Evolutionary conservation across 2,888 invertebrate genomes (phyloP), one percentile per base, ranked within the genome.

Genomic region (Volucella bombylans): DNA sequence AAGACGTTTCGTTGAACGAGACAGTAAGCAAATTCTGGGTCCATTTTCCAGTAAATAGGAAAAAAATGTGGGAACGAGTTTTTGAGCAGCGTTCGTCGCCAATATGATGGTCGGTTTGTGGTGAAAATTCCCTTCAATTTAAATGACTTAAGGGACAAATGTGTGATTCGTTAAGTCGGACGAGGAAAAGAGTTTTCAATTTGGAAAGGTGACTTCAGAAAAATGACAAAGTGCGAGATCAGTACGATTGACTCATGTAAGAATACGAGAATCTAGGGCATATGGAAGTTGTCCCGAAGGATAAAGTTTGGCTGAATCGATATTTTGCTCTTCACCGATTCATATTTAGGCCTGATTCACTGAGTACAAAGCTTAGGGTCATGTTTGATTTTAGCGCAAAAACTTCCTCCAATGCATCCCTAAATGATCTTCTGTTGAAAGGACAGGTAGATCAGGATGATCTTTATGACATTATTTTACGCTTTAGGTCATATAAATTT

Each of bases 351-450:
- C 57, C 57, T 14, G 50, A 52, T 15, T 15, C 18, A 15, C 52
- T 41, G 1, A 62, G 67, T 10, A 67, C 78, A 1, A 65, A 65
- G 31, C 49, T 52, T 10, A 49, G 73, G n/a, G 73, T 78, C 9
- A 67, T 85, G 15, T 80, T 80, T 18, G 69, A 86, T 64, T 71
- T 15, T 11, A 77, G 77, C 11, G 54, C 55, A 12, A 67, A 76
- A 45, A 85, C 80, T 6, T 61, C 71, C 9, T 23, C 76, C 1
- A 86, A 86, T 4, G n/a, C 85, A 8, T 86, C 87, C 3, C 45
- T 88, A 6, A 89, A 89, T 61, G 87, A 87, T 2, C 47, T 78
- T n/a, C n/a, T n/a, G n/a, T n/a, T n/a, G n/a, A n/a, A n/a, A n/a
- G n/a, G n/a, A n/a, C n/a, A n/a, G n/a, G 68, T 67, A 1, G 49